A percentile compares a stretch with the other conserved stretches of the same genome.
Conservation (phyloP, 2,888 invertebrate genomes). For the Oscheius sp. region DNA sequence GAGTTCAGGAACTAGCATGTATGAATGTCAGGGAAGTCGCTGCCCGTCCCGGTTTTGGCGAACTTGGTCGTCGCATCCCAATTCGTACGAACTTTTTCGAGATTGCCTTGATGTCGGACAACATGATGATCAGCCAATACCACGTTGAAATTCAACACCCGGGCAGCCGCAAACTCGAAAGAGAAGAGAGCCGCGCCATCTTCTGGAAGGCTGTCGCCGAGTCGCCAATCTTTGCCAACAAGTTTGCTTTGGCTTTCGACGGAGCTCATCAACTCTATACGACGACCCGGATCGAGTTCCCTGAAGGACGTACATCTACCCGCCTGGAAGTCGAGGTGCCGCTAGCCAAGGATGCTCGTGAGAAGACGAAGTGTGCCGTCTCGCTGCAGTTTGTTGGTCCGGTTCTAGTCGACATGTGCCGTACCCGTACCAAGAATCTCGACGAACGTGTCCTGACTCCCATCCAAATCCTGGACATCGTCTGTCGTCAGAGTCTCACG, state of each 20-base stretch:
- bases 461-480: constrained; percentile 74
- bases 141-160: constrained; percentile 69
- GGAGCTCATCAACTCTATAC: constrained; percentile 67
- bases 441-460: constrained; percentile 66
- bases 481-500: constrained; percentile 67
- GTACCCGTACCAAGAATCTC: constrained; percentile 59
- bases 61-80: constrained; percentile 58
- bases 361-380: constrained; percentile 59
- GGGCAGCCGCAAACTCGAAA: constrained; percentile 64
- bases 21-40: constrained; percentile 61
- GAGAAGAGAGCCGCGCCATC: constrained; percentile 67
- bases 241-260: constrained; percentile 68
- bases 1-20: constrained; percentile 57
- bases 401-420: constrained; percentile 62
- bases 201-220: constrained; percentile 69
- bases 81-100: constrained; percentile 68
- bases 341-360: constrained; percentile 61
- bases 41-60: constrained; percentile 60
- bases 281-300: constrained; percentile 54
- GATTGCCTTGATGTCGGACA: constrained; percentile 52
- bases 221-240: constrained; percentile 62
- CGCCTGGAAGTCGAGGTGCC: constrained; percentile 57
- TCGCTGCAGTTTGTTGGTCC: constrained; percentile 64
- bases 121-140: constrained; percentile 66
- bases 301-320: constrained; percentile 55